These are phyloP conservation scores for Maniola hyperantus DNA, from an alignment of 2,888 invertebrate genomes.

Conservation along the genomic window DNA sequence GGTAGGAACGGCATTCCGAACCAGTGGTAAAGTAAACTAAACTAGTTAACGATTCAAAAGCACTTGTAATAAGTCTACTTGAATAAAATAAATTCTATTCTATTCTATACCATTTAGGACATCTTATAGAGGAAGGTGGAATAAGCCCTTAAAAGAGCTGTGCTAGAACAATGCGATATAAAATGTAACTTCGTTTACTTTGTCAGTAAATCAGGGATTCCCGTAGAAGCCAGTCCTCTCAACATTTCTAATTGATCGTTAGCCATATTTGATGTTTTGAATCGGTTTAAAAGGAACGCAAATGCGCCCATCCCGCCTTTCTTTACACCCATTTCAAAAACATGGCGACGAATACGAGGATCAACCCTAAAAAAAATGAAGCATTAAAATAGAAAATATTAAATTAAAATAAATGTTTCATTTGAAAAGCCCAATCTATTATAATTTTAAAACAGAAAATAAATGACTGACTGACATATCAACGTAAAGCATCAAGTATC, in stretches of 20 bases:
- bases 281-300: conserved; percentile 74
- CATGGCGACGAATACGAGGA: conserved; percentile 81
- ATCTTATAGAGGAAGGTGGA: too few species aligned
- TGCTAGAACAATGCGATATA: not conserved
- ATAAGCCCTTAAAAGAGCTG: too few species aligned
- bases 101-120: too few species aligned
- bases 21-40: too few species aligned
- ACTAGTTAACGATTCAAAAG: too few species aligned
- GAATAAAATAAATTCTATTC: too few species aligned
- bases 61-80: too few species aligned
- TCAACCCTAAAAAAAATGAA: conserved; percentile 66
- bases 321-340: conserved; percentile 85
- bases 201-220: conserved; percentile 54
- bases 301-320: conserved; percentile 83
- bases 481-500: too few species aligned
- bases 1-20: too few species aligned
- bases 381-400: not conserved
- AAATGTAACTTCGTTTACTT: conserved; percentile 46
- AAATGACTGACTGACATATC: too few species aligned
- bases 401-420: not conserved
- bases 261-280: conserved; percentile 62
- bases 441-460: too few species aligned
- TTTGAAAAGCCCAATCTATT: not conserved
- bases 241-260: conserved; percentile 78
- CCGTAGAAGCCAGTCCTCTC: conserved; percentile 73